Evolutionary conservation across 1,140 invertebrate genomes (phyloP), one percentile per base, ranked within the genome.

Genomic region (Daktulosphaira vitifoliae): DNA sequence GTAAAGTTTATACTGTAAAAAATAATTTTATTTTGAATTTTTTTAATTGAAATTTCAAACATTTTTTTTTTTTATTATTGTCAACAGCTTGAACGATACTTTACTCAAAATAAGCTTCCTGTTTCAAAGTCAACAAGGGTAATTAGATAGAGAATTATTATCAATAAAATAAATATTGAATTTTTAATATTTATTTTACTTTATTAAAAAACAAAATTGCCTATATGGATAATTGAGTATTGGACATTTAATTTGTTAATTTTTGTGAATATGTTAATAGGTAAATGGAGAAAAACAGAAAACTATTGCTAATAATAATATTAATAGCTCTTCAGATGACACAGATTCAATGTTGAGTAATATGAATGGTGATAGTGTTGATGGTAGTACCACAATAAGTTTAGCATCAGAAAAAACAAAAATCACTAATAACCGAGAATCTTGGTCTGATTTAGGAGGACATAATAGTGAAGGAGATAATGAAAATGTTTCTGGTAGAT

Each of bases 21-120:
- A 33, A 33, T 33, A 11, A 6, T 33, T 33, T 33, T 33, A 6
- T 33, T 33, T 33, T 6, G 5, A 33, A 33, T 11, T 6, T 33
- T 33, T 33, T 67, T 44, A 25, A 67, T 56, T 64, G 65, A 44
- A 68, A 56, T 44, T 54, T 26, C 13, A 64, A n/a, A 44, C 5
- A 33, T 33, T 66, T 70, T 66, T 68, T 71, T 73, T 73, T 72
- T 71, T 69, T 68, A 77, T 48, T 39, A 23, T 18, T 64, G 29
- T 56, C 48, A 78, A 66, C 74, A 82, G 82, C 80, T 96, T 74
- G 93, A 96, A 79, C 86, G 91, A 76, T 97, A 96, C 79, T 96
- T 96, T 80, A 87, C 90, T 78, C 86, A 88, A 74, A 80, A 89
- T 72, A 90, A 89, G 77, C 89, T 90, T 78, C 89, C 90, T 6